phyloP scores from a whole-genome alignment of 2,888 invertebrate genomes.

The Mystacides longicornis region DNA sequence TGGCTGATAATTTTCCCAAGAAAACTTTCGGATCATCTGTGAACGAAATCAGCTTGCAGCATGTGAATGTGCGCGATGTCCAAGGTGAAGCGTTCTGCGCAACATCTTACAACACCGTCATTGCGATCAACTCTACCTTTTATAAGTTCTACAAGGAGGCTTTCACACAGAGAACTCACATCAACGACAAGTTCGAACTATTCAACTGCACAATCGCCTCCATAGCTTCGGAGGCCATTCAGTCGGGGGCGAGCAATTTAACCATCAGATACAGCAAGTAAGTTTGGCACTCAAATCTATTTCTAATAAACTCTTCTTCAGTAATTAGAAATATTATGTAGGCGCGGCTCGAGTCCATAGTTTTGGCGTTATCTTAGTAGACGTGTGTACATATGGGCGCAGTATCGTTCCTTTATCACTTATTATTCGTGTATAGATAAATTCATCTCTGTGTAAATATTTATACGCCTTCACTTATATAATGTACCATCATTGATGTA shows the following conservation, averaged over 20 bases:
- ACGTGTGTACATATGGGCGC: too few species aligned
- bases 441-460: too few species aligned
- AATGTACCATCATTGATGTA: too few species aligned
- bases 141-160: constrained; percentile 54
- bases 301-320: too few species aligned
- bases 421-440: too few species aligned
- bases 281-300: too few species aligned
- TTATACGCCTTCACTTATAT: too few species aligned
- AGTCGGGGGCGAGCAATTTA: constrained; percentile 56
- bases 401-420: too few species aligned
- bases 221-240: constrained; percentile 52
- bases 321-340: too few species aligned
- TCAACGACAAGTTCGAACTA: constrained; percentile 53
- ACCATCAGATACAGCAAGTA: constrained; percentile 59
- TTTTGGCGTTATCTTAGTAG: too few species aligned
- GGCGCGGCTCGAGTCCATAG: too few species aligned
- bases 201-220: constrained; percentile 50
- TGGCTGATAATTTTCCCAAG: constrained; percentile 45
- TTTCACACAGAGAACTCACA: constrained; percentile 54
- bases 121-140: constrained; percentile 55
- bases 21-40: constrained; percentile 59
- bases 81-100: constrained; percentile 59
- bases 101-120: constrained; percentile 54
- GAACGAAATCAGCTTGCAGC: constrained; percentile 50
- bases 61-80: constrained; percentile 48